phyloP scores from a whole-genome alignment of 2,888 invertebrate species.

The Perithous albicinctus region DNA sequence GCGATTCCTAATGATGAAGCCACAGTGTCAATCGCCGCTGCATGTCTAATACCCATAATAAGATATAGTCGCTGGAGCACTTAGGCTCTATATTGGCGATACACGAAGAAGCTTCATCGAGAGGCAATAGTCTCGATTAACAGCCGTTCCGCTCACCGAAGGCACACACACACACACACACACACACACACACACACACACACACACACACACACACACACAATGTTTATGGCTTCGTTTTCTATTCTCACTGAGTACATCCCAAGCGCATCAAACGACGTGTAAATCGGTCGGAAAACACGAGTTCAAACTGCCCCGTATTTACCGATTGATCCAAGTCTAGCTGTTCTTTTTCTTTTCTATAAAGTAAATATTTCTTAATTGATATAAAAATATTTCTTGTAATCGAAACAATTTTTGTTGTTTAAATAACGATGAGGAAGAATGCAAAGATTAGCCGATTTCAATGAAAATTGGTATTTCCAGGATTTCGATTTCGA shows the following conservation, averaged over 20 bases:
- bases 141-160: background rate
- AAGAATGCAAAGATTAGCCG: too few species aligned
- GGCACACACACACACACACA: too few species aligned
- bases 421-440: too few species aligned
- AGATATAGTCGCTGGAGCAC: background rate
- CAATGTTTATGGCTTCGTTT: background rate
- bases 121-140: background rate
- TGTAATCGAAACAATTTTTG: too few species aligned
- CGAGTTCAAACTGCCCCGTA: background rate
- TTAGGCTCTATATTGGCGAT: conserved; percentile 7
- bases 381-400: too few species aligned
- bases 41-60: background rate
- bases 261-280: background rate
- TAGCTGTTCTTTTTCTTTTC: background rate
- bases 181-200: too few species aligned
- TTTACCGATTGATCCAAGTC: background rate
- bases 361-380: too few species aligned
- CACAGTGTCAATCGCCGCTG: conserved; percentile 5
- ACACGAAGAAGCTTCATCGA: background rate
- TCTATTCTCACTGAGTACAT: background rate
- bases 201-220: too few species aligned
- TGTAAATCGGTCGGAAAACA: background rate
- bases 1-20: conserved; percentile 4
- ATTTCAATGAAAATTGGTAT: too few species aligned
- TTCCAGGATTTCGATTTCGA: too few species aligned